phyloP scores from a whole-genome alignment of 2,113 vertebrate species.

The Zootoca vivipara region DNA sequence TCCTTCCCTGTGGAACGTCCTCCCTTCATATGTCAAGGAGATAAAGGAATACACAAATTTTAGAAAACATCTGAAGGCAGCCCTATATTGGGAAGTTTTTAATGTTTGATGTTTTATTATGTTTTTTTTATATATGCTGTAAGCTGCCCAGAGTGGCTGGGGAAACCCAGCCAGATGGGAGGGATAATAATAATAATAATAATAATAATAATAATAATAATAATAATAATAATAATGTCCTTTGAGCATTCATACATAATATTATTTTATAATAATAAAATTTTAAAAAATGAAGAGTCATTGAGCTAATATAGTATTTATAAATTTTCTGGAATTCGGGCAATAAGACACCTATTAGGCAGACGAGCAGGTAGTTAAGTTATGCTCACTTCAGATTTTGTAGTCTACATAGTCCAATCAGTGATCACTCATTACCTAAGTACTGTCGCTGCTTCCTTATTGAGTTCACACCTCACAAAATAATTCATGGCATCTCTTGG shows the following conservation, averaged over 20 bases:
- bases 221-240: background rate
- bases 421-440: background rate
- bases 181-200: too few relatives aligned
- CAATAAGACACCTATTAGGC: background rate
- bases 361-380: background rate
- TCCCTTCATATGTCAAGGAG: too few relatives aligned
- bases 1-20: too few relatives aligned
- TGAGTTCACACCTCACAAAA: constrained; percentile 12
- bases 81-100: too few relatives aligned
- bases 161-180: too few relatives aligned
- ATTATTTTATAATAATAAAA: too few relatives aligned
- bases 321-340: background rate
- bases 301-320: background rate
- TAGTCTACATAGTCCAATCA: background rate
- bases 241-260: background rate
- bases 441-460: background rate
- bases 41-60: too few relatives aligned
- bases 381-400: background rate
- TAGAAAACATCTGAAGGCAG: too few relatives aligned
- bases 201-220: too few relatives aligned
- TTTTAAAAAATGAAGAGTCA: background rate
- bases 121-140: too few relatives aligned
- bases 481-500: background rate
- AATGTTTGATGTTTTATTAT: too few relatives aligned
- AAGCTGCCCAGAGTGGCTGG: too few relatives aligned